Conservation (phyloP, 2,888 invertebrate genomes). For the Drosophila monieri region DNA sequence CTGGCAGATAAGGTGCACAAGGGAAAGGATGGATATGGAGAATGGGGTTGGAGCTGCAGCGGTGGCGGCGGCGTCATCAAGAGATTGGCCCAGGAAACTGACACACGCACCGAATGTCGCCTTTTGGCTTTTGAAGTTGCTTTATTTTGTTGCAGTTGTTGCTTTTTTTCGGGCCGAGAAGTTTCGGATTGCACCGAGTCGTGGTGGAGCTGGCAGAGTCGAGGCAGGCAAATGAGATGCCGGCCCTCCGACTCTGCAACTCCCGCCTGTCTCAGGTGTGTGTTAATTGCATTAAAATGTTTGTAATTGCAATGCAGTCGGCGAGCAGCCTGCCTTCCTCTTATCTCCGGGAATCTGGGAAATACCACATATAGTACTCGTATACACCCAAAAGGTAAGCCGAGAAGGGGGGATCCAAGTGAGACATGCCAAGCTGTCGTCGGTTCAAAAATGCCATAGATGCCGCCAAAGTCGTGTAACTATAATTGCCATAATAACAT, state of each 20-base stretch:
- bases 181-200: slow-evolving; percentile 68
- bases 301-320: slow-evolving; percentile 75
- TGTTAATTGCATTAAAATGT: slow-evolving; percentile 83
- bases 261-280: slow-evolving; percentile 58
- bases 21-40: neutral
- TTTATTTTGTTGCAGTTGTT: slow-evolving; percentile 21
- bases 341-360: slow-evolving; percentile 41
- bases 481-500: slow-evolving; percentile 80
- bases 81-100: slow-evolving; percentile 43
- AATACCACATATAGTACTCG: slow-evolving; percentile 2
- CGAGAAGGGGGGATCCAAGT: neutral
- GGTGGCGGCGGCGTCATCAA: slow-evolving; percentile 40
- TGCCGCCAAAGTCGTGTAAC: slow-evolving; percentile 74
- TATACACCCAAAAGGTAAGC: neutral
- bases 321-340: slow-evolving; percentile 41
- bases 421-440: slow-evolving; percentile 50
- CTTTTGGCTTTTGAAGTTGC: slow-evolving; percentile 49
- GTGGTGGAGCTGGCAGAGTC: neutral
- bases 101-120: slow-evolving; percentile 52
- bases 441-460: slow-evolving; percentile 68
- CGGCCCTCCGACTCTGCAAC: slow-evolving; percentile 7
- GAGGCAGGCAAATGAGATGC: slow-evolving; percentile 70
- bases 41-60: slow-evolving; percentile 10
- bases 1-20: slow-evolving; percentile 29
- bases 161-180: slow-evolving; percentile 35